These are phyloP conservation scores for Tetrapedia diversipes DNA, from an alignment of 2,888 invertebrate species.

Conservation along the genomic window DNA sequence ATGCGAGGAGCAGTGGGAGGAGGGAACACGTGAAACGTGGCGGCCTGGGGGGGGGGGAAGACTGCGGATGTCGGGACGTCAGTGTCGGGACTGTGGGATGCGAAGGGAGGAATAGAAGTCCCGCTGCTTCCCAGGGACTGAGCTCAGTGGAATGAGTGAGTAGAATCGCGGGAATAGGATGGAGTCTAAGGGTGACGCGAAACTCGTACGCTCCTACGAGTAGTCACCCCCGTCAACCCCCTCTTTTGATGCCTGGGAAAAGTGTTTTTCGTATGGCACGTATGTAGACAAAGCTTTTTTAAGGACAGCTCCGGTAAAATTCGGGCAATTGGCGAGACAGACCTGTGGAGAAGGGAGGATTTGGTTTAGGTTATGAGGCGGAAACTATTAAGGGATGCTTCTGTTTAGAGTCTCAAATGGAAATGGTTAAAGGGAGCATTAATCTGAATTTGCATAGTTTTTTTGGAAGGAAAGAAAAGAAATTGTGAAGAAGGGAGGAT, in stretches of 20 bases:
- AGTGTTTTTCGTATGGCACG: constrained; percentile 60
- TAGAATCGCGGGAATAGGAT: constrained; percentile 77
- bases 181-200: constrained; percentile 77
- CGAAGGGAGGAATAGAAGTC: constrained; percentile 77
- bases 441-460: too few species aligned
- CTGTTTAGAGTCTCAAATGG: too few species aligned
- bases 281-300: constrained; percentile 29
- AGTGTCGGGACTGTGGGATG: constrained; percentile 76
- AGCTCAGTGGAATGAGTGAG: constrained; percentile 77
- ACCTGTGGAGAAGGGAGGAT: background rate
- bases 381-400: too few species aligned
- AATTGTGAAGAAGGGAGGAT: too few species aligned
- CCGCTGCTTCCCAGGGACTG: constrained; percentile 75
- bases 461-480: too few species aligned
- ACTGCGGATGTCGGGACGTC: constrained; percentile 78
- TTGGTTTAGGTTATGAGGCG: too few species aligned
- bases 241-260: constrained; percentile 35
- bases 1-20: constrained; percentile 39
- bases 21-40: constrained; percentile 12
- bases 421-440: too few species aligned
- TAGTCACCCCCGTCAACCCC: constrained; percentile 39
- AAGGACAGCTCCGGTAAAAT: constrained; percentile 27
- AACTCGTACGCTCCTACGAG: constrained; percentile 69
- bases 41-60: constrained; percentile 50
- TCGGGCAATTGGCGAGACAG: constrained; percentile 17